Evolutionary conservation across 2,113 vertebrate genomes (phyloP).

Genomic region (Microcebus ravelobensis): DNA sequence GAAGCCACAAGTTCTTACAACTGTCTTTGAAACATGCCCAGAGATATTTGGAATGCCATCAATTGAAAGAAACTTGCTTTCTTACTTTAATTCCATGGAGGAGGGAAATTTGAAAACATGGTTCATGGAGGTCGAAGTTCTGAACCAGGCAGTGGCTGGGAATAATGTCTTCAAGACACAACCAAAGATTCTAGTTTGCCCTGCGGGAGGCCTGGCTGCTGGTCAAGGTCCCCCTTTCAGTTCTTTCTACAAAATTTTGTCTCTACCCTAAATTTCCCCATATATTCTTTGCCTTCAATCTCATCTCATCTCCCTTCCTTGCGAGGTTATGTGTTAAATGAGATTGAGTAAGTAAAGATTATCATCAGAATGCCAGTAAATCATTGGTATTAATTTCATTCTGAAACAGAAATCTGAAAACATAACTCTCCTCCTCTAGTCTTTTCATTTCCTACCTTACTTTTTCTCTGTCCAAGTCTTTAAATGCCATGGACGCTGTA

Average conservation of each 20-base stretch:
- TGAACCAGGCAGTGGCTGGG: not conserved
- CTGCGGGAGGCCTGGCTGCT: not conserved
- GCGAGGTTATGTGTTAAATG: not conserved
- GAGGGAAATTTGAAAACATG: not conserved
- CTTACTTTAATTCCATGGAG: not conserved
- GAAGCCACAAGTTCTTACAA: not conserved
- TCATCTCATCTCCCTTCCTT: not conserved
- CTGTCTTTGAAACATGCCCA: not conserved
- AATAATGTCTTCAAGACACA: not conserved
- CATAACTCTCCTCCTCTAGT: not conserved
- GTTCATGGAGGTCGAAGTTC: not conserved
- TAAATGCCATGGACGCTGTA: not conserved
- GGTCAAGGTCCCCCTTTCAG: not conserved
- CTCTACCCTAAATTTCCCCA: not conserved
- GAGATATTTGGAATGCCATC: not conserved
- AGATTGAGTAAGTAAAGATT: not conserved
- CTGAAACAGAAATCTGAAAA: not conserved
- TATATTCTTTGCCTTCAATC: not conserved
- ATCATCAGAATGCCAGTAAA: not conserved
- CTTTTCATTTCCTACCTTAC: not conserved
- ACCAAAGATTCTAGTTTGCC: not conserved
- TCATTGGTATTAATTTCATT: not conserved
- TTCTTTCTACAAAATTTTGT: not conserved
- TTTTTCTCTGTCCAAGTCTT: not conserved
- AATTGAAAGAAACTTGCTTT: not conserved